phyloP scores from a whole-genome alignment of 2,888 invertebrate genomes.

The Helicoverpa assulta region DNA sequence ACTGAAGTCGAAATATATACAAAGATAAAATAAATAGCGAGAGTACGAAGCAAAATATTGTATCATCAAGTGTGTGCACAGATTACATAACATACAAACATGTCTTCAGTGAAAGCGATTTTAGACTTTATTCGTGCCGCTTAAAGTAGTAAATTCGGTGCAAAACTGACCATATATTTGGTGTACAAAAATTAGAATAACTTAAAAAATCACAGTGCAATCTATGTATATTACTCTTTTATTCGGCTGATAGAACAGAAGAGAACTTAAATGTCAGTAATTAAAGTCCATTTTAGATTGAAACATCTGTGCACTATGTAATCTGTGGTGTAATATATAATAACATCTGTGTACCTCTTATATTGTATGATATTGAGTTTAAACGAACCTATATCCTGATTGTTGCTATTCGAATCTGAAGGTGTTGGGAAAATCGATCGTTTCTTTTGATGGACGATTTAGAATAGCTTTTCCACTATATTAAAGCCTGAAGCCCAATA shows the following conservation, averaged over 20 bases:
- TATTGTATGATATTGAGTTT: slow-evolving; percentile 32
- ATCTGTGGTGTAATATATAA: slow-evolving; percentile 41
- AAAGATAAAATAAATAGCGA: slow-evolving; percentile 75
- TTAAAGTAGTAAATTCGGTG: too few species aligned
- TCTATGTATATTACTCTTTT: background rate
- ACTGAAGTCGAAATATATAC: slow-evolving; percentile 62
- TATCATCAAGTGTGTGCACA: slow-evolving; percentile 43
- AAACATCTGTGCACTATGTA: slow-evolving; percentile 34
- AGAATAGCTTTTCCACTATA: background rate
- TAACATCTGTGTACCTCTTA: slow-evolving; percentile 42
- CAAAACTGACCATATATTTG: too few species aligned
- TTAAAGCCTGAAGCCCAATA: too few species aligned
- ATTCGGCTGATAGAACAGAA: background rate
- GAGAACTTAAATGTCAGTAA: too few species aligned
- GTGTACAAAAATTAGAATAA: background rate
- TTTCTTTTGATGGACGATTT: slow-evolving; percentile 36
- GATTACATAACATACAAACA: slow-evolving; percentile 45
- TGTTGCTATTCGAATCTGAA: slow-evolving; percentile 21
- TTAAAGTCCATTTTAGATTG: background rate
- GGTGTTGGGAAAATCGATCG: slow-evolving; percentile 6
- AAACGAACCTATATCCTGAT: slow-evolving; percentile 36
- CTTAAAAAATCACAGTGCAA: background rate
- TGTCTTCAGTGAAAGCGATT: background rate
- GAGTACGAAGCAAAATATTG: slow-evolving; percentile 78
- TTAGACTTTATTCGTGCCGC: too few species aligned